Percentiles rank a stretch among this genome's conserved stretches.
Evolutionary conservation across 2,797 vertebrate genomes (phyloP).

Genomic region (Protonibea diacanthus): DNA sequence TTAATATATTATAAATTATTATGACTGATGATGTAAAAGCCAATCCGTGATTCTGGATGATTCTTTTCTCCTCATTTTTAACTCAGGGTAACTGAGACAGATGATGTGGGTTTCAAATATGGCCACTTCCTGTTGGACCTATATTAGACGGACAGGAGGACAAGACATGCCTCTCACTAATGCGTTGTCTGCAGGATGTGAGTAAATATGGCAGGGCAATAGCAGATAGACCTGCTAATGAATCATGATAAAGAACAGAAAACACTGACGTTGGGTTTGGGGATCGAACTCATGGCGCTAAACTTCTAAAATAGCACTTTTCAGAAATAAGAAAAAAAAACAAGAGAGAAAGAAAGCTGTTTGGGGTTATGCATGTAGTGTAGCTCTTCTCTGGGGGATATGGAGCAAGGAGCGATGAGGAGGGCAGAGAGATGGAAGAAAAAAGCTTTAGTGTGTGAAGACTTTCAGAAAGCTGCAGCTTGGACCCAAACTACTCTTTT

Average conservation of each 20-base stretch:
- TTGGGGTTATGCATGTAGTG: constrained; percentile 74
- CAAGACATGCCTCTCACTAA: constrained; percentile 45
- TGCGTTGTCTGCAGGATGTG: constrained; percentile 48
- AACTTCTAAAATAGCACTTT: constrained; percentile 86
- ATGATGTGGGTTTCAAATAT: constrained; percentile 73
- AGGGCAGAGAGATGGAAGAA: constrained; percentile 47
- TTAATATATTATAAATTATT: constrained; percentile 87
- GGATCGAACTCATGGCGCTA: constrained; percentile 61
- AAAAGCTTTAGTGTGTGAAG: constrained; percentile 81
- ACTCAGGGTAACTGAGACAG: constrained; percentile 88
- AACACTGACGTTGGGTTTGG: constrained; percentile 51
- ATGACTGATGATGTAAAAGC: constrained; percentile 79
- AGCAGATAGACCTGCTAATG: constrained; percentile 59
- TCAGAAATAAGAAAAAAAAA: constrained; percentile 59
- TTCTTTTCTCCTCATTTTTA: constrained; percentile 79
- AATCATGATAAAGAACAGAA: constrained; percentile 59
- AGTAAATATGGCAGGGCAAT: constrained; percentile 56
- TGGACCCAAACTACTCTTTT: constrained; percentile 76
- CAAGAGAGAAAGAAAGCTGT: constrained; percentile 54
- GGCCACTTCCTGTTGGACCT: constrained; percentile 81
- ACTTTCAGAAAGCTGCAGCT: constrained; percentile 78
- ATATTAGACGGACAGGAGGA: constrained; percentile 72
- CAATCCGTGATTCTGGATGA: constrained; percentile 79
- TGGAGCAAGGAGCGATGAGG: constrained; percentile 21
- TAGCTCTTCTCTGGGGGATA: constrained; percentile 68